Evolutionary conservation across 2,113 vertebrate species (phyloP).

Genomic region (Sorex fumeus): DNA sequence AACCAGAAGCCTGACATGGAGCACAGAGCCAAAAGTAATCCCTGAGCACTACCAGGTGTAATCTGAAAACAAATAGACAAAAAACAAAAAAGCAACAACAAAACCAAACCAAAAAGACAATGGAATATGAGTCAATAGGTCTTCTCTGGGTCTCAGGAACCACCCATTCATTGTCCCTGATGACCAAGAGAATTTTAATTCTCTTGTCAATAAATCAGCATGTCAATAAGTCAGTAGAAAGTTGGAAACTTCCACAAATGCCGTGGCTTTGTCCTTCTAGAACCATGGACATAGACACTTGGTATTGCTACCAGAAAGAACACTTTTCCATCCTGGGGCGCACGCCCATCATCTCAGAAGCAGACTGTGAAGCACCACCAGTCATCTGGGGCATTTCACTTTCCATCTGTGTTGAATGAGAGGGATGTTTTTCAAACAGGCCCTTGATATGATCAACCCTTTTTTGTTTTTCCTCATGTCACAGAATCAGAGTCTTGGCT

Average conservation of each 20-base stretch:
- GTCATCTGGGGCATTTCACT: not conserved
- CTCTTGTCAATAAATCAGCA: no score
- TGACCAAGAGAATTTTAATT: not conserved
- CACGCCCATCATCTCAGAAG: conserved; percentile 1
- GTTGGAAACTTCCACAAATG: not conserved
- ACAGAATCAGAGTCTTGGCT: not conserved
- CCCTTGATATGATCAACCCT: not conserved
- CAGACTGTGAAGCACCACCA: not conserved
- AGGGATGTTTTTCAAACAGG: conserved; percentile 35
- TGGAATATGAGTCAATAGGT: no score
- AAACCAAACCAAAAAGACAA: no score
- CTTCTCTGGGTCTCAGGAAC: not conserved
- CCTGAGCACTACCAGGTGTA: no score
- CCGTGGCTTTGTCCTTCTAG: not conserved
- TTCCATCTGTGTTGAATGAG: not conserved
- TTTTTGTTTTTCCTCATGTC: not conserved
- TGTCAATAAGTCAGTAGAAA: not conserved
- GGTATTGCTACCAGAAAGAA: not conserved
- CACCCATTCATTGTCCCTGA: no score
- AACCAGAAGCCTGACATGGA: no score
- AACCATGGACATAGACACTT: not conserved
- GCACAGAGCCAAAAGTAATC: no score
- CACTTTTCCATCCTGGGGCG: not conserved
- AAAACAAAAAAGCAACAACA: no score
- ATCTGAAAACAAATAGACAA: no score